A percentile compares a stretch with the other conserved stretches of the same genome.
These are phyloP conservation scores for Paracanthobrama guichenoti DNA, from an alignment of 2,113 vertebrate species.

Conservation along the genomic window DNA sequence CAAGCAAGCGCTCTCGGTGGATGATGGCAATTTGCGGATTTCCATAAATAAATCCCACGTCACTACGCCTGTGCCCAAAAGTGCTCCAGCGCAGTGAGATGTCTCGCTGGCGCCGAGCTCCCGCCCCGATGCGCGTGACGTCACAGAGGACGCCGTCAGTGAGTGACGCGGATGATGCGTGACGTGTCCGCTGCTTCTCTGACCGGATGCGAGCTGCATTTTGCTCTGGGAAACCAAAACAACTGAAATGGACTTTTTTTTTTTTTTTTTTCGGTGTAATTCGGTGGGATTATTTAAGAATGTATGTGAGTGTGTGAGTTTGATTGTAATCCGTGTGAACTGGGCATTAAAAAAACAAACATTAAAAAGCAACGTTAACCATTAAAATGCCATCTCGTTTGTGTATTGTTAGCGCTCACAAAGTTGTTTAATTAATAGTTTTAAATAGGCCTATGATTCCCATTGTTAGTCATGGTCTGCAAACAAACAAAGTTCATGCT, in stretches of 20 bases:
- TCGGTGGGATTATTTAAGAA: not conserved
- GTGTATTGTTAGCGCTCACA: not conserved
- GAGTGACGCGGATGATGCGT: conserved; percentile 56
- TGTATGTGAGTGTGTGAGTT: not conserved
- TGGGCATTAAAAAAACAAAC: not conserved
- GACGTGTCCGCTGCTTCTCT: not conserved
- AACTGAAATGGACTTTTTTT: too few relatives aligned
- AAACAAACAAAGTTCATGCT: not conserved
- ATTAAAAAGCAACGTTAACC: not conserved
- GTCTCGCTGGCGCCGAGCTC: conserved; percentile 63
- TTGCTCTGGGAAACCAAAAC: not conserved
- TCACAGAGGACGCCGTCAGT: conserved; percentile 62
- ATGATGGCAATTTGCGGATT: conserved; percentile 70
- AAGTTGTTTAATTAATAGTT: not conserved
- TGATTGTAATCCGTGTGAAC: not conserved
- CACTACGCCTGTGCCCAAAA: conserved; percentile 69
- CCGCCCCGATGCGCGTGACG: conserved; percentile 69
- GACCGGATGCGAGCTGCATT: not conserved
- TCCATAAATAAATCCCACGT: conserved; percentile 72
- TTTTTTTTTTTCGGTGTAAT: too few relatives aligned
- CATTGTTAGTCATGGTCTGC: not conserved
- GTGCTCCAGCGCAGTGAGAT: conserved; percentile 64
- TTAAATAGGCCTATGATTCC: not conserved
- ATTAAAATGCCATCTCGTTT: not conserved
- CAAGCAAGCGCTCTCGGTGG: conserved; percentile 29